Evolutionary conservation across 2,113 vertebrate species (phyloP).

Genomic region (Hypanus sabinus): DNA sequence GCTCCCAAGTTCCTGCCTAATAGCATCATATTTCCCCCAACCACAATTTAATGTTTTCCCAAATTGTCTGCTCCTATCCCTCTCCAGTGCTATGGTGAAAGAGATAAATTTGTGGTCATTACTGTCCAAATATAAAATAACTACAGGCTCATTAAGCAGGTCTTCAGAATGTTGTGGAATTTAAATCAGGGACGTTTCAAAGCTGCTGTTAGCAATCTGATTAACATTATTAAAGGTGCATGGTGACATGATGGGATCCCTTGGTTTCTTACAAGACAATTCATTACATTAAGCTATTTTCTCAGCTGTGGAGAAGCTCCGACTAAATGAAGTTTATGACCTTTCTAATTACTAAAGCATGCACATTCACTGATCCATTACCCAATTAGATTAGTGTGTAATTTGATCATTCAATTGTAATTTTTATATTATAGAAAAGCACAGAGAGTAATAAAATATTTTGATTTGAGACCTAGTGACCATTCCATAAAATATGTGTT

Average conservation of each 20-base stretch:
- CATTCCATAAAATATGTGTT: too few relatives aligned
- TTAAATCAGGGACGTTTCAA: background rate
- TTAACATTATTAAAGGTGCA: constrained; percentile 15
- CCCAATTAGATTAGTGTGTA: background rate
- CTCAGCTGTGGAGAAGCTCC: background rate
- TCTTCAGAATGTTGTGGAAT: background rate
- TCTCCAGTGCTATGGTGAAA: too few relatives aligned
- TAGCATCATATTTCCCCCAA: too few relatives aligned
- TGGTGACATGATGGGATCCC: background rate
- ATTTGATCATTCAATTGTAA: background rate
- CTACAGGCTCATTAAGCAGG: constrained; percentile 9
- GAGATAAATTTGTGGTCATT: too few relatives aligned
- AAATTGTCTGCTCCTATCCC: too few relatives aligned
- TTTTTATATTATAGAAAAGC: background rate
- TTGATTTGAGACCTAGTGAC: background rate
- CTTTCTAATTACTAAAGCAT: constrained; percentile 8
- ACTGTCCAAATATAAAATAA: background rate
- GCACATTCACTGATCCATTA: background rate
- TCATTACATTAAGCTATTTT: constrained; percentile 17
- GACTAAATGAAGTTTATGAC: background rate
- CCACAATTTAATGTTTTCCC: too few relatives aligned
- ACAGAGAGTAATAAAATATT: background rate
- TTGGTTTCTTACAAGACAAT: background rate
- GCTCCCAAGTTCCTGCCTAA: too few relatives aligned
- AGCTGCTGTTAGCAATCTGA: background rate